Percentiles rank a stretch among this genome's conserved stretches.
Evolutionary conservation across 1,140 invertebrate genomes (phyloP).

Genomic region (Drosophila oshimai): DNA sequence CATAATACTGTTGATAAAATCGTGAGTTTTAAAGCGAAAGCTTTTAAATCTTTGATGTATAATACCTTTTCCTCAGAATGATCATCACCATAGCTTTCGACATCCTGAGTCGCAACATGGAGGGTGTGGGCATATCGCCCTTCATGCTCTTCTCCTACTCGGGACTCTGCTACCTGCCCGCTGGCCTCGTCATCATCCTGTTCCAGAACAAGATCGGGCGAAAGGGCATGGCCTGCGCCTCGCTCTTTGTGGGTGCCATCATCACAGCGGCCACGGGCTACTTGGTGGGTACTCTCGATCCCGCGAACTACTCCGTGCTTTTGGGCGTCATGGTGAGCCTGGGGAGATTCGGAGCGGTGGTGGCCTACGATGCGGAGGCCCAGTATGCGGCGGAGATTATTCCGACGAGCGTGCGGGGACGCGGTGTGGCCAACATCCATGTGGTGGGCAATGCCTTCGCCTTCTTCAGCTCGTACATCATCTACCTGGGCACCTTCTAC

Average conservation of each 20-base stretch:
- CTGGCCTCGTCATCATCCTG: conserved; percentile 84
- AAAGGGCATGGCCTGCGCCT: conserved; percentile 84
- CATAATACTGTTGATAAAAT: conserved; percentile 85
- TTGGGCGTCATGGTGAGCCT: conserved; percentile 82
- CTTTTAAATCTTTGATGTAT: not conserved
- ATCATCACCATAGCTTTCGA: conserved; percentile 86
- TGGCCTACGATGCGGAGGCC: conserved; percentile 86
- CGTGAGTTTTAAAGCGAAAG: conserved; percentile 79
- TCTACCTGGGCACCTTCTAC: conserved; percentile 82
- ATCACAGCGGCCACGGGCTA: conserved; percentile 82
- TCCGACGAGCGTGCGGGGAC: conserved; percentile 86
- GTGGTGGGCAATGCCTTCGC: conserved; percentile 84
- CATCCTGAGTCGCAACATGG: conserved; percentile 85
- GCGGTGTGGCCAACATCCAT: conserved; percentile 84
- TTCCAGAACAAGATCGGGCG: conserved; percentile 85
- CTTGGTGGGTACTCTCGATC: conserved; percentile 68
- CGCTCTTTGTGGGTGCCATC: conserved; percentile 83
- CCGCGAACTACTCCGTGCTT: conserved; percentile 42
- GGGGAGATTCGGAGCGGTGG: conserved; percentile 85
- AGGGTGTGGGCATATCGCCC: conserved; percentile 84
- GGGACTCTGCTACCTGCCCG: conserved; percentile 84
- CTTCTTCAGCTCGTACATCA: conserved; percentile 75
- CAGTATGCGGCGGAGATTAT: conserved; percentile 87
- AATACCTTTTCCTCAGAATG: conserved; percentile 80
- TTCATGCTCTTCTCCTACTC: conserved; percentile 84